These are phyloP conservation scores for Passer domesticus DNA, from an alignment of 2,113 vertebrate genomes.

Conservation along the genomic window DNA sequence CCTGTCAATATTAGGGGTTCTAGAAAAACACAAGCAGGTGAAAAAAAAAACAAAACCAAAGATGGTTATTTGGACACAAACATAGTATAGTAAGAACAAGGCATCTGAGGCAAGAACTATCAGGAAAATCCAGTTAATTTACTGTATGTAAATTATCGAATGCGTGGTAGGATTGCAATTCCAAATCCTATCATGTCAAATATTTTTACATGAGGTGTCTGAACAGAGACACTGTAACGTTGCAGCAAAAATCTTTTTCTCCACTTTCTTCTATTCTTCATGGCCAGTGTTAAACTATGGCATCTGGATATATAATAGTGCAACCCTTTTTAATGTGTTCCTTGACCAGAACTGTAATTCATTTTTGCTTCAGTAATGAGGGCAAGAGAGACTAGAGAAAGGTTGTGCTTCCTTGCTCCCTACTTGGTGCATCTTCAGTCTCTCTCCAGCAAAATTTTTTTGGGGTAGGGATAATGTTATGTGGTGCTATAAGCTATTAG, in stretches of 20 bases:
- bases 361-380: neutral
- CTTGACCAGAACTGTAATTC: neutral
- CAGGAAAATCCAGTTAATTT: neutral
- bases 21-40: constrained; percentile 24
- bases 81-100: neutral
- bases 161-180: neutral
- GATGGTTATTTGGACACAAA: neutral
- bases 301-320: neutral
- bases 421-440: neutral
- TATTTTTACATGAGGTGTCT: neutral
- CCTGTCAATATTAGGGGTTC: constrained; percentile 86
- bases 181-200: neutral
- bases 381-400: neutral
- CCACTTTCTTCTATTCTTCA: neutral
- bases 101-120: neutral
- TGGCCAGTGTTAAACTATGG: neutral
- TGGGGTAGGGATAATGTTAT: neutral
- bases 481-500: neutral
- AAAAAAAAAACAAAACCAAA: neutral
- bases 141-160: neutral
- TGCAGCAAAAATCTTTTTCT: neutral
- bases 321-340: neutral
- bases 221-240: neutral
- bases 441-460: neutral
- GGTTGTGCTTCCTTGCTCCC: neutral